Percentiles rank a stretch among this genome's conserved stretches.
These are phyloP conservation scores for Camponotus vicinus DNA, from an alignment of 1,140 invertebrate genomes.

Conservation along the genomic window DNA sequence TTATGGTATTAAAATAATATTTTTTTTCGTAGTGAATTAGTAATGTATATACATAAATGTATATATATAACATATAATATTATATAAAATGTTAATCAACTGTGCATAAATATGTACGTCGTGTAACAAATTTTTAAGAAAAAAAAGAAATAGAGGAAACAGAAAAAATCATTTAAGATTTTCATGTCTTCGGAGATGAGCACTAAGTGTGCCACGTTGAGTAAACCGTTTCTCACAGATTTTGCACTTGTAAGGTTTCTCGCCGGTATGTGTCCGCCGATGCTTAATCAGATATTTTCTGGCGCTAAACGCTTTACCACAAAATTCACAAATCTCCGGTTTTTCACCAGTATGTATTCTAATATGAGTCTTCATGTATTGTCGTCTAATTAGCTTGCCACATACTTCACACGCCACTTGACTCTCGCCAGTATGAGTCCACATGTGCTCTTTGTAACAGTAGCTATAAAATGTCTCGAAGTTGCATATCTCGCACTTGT, in stretches of 20 bases:
- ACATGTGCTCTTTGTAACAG: slow-evolving; percentile 85
- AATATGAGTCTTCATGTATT: slow-evolving; percentile 89
- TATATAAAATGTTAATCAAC: neutral
- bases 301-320: slow-evolving; percentile 91
- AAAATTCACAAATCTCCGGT: slow-evolving; percentile 88
- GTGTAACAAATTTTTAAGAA: neutral
- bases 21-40: neutral
- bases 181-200: slow-evolving; percentile 74
- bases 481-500: slow-evolving; percentile 75
- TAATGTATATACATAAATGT: no score
- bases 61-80: neutral
- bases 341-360: slow-evolving; percentile 91
- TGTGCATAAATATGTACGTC: neutral
- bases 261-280: slow-evolving; percentile 82
- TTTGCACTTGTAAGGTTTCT: slow-evolving; percentile 82
- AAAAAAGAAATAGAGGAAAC: neutral
- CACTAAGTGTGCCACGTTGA: slow-evolving; percentile 86
- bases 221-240: slow-evolving; percentile 87
- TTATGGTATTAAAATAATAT: neutral
- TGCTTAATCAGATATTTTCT: slow-evolving; percentile 86
- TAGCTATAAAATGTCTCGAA: slow-evolving; percentile 78
- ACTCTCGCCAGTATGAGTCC: slow-evolving; percentile 85
- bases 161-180: slow-evolving; percentile 25
- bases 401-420: slow-evolving; percentile 87
- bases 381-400: slow-evolving; percentile 85